Evolutionary conservation across 1,140 invertebrate genomes (phyloP).

Genomic region (Laodelphax striatellus): DNA sequence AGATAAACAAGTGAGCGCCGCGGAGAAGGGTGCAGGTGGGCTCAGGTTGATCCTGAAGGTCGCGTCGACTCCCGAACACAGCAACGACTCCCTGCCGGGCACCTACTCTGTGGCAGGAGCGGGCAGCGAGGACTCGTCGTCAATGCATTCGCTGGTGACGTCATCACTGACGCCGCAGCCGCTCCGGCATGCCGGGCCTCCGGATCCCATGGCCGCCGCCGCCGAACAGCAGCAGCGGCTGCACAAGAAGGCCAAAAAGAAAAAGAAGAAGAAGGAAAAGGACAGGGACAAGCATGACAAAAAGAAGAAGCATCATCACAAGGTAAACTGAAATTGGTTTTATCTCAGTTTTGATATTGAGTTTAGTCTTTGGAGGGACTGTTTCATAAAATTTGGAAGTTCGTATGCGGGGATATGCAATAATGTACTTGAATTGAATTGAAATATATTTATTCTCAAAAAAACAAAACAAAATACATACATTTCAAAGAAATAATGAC

Average conservation of each 20-base stretch:
- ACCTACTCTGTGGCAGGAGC: no score
- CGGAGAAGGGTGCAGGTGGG: slow-evolving; percentile 44
- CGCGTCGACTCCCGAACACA: slow-evolving; percentile 58
- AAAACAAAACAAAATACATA: no score
- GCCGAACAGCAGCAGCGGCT: not conserved
- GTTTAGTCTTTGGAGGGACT: not conserved
- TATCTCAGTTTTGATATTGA: not conserved
- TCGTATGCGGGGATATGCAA: no score
- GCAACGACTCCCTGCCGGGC: slow-evolving; percentile 34
- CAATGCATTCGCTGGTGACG: slow-evolving; percentile 14
- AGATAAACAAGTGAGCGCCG: slow-evolving; percentile 14
- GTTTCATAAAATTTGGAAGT: no score
- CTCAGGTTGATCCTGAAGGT: slow-evolving; percentile 73
- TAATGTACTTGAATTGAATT: no score
- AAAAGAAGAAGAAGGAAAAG: slow-evolving; percentile 28
- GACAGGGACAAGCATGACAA: slow-evolving; percentile 25
- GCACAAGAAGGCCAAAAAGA: slow-evolving; percentile 21
- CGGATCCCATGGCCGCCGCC: not conserved
- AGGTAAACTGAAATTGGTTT: slow-evolving; percentile 31
- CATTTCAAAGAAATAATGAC: no score
- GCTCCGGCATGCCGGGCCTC: not conserved
- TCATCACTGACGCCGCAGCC: not conserved
- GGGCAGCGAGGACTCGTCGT: slow-evolving; percentile 21
- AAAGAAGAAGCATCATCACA: slow-evolving; percentile 45
- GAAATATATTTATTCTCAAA: no score